Evolutionary conservation across 2,888 invertebrate genomes (phyloP), one percentile per base, ranked within the genome.

Genomic region (Venustoraphidia nigricollis): DNA sequence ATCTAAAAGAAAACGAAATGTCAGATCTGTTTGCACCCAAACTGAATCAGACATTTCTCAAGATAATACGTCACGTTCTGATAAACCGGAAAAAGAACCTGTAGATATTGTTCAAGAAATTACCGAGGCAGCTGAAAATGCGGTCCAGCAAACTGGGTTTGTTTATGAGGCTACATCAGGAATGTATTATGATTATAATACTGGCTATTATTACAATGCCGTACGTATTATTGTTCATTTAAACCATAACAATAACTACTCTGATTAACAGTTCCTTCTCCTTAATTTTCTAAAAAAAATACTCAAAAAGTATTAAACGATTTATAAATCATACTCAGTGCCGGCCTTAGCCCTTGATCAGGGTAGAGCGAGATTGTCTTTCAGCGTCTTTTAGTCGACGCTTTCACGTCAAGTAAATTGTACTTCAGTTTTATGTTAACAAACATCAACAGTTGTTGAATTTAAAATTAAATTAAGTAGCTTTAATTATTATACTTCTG

Each of bases 121-220:
- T 45, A 82, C 79, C 44, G 76, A 83, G 62, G 84, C 76, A 3
- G 88, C 88, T 0, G 81, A 85, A 62, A 75, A 73, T 61, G 85
- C 83, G 5, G 65, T 83, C 60, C 76, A 81, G 56, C 74, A 84
- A 55, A 77, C 77, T 43, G 86, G 86, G 13, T 89, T 90, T 73
- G 83, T 89, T 34, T 91, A 85, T 66, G 90, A 92, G 54, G 81
- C 85, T 60, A 84, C 83, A 3, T 85, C 86, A 27, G 90, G 90
- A 54, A 75, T 90, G 68, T 92, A 91, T 66, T 91, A 90, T 65
- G 89, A 92, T 66, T 85, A 83, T 56, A 83, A 80, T 59, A 83
- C 87, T 55, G 90, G 91, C 52, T 92, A 89, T 68, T 92, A 92
- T 68, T 92, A 91, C 62, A 88, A 90, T 71, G 79, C 88, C 56